Evolutionary conservation across 2,113 vertebrate genomes (phyloP).

Genomic region (Sinosuthora webbiana): DNA sequence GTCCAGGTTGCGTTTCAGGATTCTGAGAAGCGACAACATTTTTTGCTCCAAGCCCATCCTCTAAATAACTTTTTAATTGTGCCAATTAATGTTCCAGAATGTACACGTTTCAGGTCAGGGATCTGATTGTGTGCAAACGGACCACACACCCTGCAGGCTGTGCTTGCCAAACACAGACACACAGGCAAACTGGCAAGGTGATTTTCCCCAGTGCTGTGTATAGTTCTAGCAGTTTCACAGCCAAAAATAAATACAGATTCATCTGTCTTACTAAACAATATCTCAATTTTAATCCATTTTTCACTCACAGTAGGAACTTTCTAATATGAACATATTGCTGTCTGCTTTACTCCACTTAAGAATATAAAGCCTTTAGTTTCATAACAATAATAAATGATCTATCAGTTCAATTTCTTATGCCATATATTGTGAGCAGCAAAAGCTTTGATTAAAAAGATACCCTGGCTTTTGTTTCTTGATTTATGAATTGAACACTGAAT

Average conservation of each 20-base stretch:
- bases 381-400: not conserved
- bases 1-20: not conserved
- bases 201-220: not conserved
- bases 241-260: conserved; percentile 33
- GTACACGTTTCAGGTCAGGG: conserved; percentile 45
- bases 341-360: conserved; percentile 2
- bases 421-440: not conserved
- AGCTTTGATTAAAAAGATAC: conserved; percentile 32
- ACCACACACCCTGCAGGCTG: not conserved
- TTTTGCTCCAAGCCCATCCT: conserved; percentile 7
- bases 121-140: conserved; percentile 22
- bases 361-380: conserved; percentile 34
- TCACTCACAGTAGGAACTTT: conserved; percentile 37
- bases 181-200: not conserved
- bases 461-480: not conserved
- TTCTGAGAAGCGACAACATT: not conserved
- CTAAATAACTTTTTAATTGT: conserved; percentile 44
- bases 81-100: conserved; percentile 46
- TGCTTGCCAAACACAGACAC: not conserved
- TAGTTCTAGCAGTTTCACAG: not conserved
- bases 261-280: conserved; percentile 19
- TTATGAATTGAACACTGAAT: not conserved
- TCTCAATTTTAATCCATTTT: conserved; percentile 57
- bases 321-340: conserved; percentile 21
- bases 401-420: conserved; percentile 18